phyloP scores from a whole-genome alignment of 2,888 invertebrate species.

The Ormyrus nitidulus region DNA sequence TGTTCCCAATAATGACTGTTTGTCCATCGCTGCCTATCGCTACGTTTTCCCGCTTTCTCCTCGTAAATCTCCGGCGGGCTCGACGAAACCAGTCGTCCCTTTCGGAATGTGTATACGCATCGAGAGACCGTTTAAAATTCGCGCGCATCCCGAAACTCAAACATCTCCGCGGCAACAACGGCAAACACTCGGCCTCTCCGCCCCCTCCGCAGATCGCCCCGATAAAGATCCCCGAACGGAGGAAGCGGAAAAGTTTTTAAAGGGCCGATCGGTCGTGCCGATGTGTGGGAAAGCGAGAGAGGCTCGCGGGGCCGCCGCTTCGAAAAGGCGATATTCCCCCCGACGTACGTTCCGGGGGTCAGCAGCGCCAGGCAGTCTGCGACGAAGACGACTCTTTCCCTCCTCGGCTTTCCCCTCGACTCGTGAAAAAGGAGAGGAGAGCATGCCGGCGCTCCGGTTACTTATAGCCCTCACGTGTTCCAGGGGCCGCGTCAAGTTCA shows the following conservation, averaged over 20 bases:
- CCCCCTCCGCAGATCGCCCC: too few relatives aligned
- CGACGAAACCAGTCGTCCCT: not conserved
- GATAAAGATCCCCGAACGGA: not conserved
- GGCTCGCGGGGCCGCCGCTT: not conserved
- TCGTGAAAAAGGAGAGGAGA: too few relatives aligned
- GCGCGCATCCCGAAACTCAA: not conserved
- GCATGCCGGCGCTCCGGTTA: conserved; percentile 55
- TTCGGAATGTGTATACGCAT: too few relatives aligned
- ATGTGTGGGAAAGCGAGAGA: conserved; percentile 60
- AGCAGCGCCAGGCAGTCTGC: conserved; percentile 68
- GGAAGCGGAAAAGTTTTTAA: conserved; percentile 16
- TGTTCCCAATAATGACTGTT: too few relatives aligned
- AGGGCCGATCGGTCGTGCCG: conserved; percentile 57
- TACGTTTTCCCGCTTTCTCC: too few relatives aligned
- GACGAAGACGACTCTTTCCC: not conserved
- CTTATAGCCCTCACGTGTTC: conserved; percentile 61
- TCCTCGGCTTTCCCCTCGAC: not conserved
- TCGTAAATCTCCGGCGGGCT: too few relatives aligned
- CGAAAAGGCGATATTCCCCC: conserved; percentile 18
- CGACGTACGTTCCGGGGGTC: conserved; percentile 29
- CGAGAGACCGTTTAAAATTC: too few relatives aligned
- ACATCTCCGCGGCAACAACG: not conserved
- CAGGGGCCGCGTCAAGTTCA: conserved; percentile 65
- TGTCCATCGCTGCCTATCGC: too few relatives aligned
- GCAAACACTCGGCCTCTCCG: too few relatives aligned